Conservation (phyloP, 2,113 vertebrate genomes). For the Cyprinus carpio region DNA sequence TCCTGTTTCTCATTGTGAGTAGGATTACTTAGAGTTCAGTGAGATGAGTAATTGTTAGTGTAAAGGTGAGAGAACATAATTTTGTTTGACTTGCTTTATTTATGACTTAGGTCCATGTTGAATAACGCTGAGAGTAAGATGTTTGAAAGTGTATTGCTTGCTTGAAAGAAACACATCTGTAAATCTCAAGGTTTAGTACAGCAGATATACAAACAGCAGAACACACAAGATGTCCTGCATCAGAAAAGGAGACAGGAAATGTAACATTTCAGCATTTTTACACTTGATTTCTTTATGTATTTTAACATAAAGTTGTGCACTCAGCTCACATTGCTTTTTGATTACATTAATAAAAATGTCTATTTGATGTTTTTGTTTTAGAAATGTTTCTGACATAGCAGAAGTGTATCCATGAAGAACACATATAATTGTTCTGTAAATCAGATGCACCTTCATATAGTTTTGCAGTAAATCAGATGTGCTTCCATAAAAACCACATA, state of each 20-base stretch:
- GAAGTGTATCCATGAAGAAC: not conserved
- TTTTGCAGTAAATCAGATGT: slow-evolving; percentile 17
- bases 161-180: slow-evolving; percentile 24
- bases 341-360: not conserved
- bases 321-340: not conserved
- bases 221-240: slow-evolving; percentile 5
- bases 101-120: slow-evolving; percentile 6
- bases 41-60: slow-evolving; percentile 55
- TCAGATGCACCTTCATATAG: not conserved
- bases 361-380: not conserved
- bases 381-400: slow-evolving; percentile 7
- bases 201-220: slow-evolving; percentile 20
- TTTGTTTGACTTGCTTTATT: slow-evolving; percentile 32
- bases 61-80: slow-evolving; percentile 53
- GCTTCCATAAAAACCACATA: slow-evolving; percentile 16
- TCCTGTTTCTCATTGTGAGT: slow-evolving; percentile 56
- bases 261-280: too few relatives aligned
- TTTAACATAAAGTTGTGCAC: slow-evolving; percentile 2
- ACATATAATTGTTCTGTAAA: not conserved
- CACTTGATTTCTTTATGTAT: slow-evolving; percentile 8
- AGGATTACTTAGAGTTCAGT: slow-evolving; percentile 50
- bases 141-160: slow-evolving; percentile 16
- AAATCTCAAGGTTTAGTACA: slow-evolving; percentile 31
- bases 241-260: not conserved
- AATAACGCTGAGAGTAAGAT: not conserved